Evolutionary conservation across 1,140 invertebrate genomes (phyloP).

Genomic region (Sesamia nonagrioides): DNA sequence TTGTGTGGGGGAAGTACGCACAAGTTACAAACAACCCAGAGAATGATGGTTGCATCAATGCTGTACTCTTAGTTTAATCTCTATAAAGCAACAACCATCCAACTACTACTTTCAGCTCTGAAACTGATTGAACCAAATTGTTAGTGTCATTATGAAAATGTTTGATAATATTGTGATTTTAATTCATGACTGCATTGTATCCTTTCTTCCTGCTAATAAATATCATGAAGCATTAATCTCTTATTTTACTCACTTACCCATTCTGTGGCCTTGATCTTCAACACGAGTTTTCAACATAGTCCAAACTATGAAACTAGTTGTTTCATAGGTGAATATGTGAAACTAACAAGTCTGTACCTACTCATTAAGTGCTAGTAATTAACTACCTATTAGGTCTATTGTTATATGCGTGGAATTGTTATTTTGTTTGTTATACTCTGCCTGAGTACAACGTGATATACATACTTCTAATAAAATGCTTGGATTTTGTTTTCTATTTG

Average conservation of each 20-base stretch:
- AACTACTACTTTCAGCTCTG: neutral
- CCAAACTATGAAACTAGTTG: neutral
- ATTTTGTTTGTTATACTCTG: neutral
- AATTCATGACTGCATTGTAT: conserved; percentile 3
- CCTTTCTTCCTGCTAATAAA: conserved; percentile 61
- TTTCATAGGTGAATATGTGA: neutral
- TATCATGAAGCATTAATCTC: conserved; percentile 50
- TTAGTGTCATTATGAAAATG: neutral
- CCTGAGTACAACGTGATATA: too few species aligned
- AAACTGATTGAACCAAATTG: conserved; percentile 10
- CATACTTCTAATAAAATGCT: neutral
- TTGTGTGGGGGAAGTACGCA: conserved; percentile 99
- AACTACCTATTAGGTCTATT: neutral
- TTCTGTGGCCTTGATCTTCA: neutral
- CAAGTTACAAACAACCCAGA: conserved; percentile 99
- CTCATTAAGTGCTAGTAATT: neutral
- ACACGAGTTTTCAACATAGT: conserved; percentile 10
- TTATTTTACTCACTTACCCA: conserved; percentile 53
- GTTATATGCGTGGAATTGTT: neutral
- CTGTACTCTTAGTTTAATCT: conserved; percentile 97
- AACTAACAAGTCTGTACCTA: neutral
- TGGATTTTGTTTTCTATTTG: conserved; percentile 9
- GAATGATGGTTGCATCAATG: conserved; percentile 99
- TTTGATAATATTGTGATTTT: neutral
- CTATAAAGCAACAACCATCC: neutral